phyloP scores from a whole-genome alignment of 1,140 invertebrate species.

The Trichonephila clavipes region DNA sequence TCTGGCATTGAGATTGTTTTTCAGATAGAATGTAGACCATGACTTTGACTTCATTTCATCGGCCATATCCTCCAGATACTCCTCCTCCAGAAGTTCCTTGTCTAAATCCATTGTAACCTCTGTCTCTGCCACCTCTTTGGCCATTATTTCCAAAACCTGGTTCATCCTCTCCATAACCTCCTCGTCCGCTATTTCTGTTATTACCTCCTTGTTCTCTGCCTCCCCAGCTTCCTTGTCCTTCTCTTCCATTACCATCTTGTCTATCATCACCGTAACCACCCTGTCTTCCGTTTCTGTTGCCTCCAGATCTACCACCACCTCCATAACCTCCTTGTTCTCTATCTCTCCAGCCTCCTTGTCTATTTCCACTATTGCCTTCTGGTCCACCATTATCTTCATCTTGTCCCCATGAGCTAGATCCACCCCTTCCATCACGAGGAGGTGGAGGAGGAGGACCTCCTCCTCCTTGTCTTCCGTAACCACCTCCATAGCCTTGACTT shows the following conservation, averaged over 20 bases:
- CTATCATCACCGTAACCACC: background rate
- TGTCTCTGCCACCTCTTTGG: too few relatives aligned
- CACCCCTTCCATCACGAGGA: background rate
- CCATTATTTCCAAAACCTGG: background rate
- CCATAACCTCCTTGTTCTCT: background rate
- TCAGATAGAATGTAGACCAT: too few relatives aligned
- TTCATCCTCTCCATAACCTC: background rate
- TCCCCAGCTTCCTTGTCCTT: background rate
- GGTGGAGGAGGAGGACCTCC: background rate
- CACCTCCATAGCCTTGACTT: background rate
- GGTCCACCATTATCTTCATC: background rate
- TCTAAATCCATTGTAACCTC: too few relatives aligned
- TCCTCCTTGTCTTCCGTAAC: background rate
- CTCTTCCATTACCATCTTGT: background rate
- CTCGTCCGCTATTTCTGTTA: background rate
- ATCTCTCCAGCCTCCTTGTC: background rate
- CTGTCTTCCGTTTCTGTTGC: background rate
- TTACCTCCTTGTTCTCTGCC: background rate
- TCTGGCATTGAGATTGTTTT: too few relatives aligned
- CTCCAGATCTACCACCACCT: background rate
- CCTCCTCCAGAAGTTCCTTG: too few relatives aligned
- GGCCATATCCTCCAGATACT: too few relatives aligned
- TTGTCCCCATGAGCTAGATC: background rate
- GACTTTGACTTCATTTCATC: too few relatives aligned
- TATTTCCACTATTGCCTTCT: background rate